These are phyloP conservation scores for Petrocephalus zakoni DNA, from an alignment of 2,113 vertebrate genomes.

Conservation along the genomic window DNA sequence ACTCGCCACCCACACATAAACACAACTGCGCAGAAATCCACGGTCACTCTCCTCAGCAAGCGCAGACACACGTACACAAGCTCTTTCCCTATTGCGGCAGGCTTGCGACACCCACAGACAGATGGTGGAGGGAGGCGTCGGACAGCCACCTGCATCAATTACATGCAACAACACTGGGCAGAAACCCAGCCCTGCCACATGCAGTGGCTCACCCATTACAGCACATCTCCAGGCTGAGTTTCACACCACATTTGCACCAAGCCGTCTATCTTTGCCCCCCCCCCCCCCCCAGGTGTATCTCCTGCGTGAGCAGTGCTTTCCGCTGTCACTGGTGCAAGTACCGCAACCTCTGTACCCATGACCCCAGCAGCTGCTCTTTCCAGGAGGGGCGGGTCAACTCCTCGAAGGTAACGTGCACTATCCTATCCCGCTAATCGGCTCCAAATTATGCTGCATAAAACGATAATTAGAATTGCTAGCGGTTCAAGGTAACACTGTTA, in stretches of 20 bases:
- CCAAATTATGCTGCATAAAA: not conserved
- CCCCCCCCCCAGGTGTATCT: conserved; percentile 74
- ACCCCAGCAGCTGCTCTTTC: conserved; percentile 90
- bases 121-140: not conserved
- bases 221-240: not conserved
- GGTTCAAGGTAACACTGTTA: not conserved
- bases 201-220: not conserved
- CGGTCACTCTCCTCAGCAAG: not conserved
- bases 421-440: not conserved
- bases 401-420: conserved; percentile 71
- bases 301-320: conserved; percentile 89
- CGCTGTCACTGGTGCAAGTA: conserved; percentile 98
- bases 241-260: too few species aligned
- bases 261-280: not conserved
- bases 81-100: conserved; percentile 4
- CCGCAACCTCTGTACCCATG: conserved; percentile 87
- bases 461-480: not conserved
- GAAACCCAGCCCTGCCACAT: not conserved
- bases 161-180: not conserved
- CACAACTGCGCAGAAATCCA: not conserved
- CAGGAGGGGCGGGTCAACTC: conserved; percentile 88
- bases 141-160: conserved; percentile 7
- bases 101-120: not conserved
- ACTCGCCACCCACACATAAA: not conserved
- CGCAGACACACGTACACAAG: not conserved